phyloP scores from a whole-genome alignment of 1,140 invertebrate species.

The Anastrepha obliqua region DNA sequence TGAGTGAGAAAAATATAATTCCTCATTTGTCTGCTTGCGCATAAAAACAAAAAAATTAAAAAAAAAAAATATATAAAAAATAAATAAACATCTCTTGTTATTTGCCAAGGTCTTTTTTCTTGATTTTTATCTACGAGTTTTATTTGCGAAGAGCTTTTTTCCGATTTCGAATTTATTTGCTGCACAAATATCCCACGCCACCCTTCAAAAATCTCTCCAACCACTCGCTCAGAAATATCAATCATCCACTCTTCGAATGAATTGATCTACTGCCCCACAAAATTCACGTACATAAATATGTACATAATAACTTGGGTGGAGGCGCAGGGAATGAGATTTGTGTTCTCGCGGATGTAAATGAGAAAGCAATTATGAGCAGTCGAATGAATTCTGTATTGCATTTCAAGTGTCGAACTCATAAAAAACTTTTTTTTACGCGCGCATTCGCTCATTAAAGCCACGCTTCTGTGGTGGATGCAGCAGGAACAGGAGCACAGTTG shows the following conservation, averaged over 20 bases:
- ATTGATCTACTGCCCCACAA: not conserved
- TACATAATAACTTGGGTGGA: not conserved
- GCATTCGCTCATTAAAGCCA: constrained; percentile 11
- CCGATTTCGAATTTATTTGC: not conserved
- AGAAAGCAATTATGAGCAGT: constrained; percentile 71
- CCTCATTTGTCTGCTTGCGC: not conserved
- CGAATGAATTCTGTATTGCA: constrained; percentile 72
- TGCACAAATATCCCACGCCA: not conserved
- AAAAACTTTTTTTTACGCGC: not conserved
- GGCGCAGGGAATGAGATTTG: not conserved
- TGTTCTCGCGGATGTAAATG: constrained; percentile 63
- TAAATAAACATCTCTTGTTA: not conserved
- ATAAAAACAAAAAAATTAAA: not conserved
- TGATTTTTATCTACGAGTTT: not conserved
- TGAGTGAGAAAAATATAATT: not conserved
- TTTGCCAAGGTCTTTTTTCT: not conserved
- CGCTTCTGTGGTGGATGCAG: not conserved
- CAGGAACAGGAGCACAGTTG: not conserved
- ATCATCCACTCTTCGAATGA: not conserved
- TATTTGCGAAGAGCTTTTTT: not conserved
- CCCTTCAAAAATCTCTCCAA: too few relatives aligned
- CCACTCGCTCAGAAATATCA: not conserved
- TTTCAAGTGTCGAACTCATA: not conserved
- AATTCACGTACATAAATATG: not conserved
- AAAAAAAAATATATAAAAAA: not conserved